A percentile compares a stretch with the other conserved stretches of the same genome.
phyloP scores from a whole-genome alignment of 2,113 vertebrate genomes.

The Eudyptes chrysolophus region DNA sequence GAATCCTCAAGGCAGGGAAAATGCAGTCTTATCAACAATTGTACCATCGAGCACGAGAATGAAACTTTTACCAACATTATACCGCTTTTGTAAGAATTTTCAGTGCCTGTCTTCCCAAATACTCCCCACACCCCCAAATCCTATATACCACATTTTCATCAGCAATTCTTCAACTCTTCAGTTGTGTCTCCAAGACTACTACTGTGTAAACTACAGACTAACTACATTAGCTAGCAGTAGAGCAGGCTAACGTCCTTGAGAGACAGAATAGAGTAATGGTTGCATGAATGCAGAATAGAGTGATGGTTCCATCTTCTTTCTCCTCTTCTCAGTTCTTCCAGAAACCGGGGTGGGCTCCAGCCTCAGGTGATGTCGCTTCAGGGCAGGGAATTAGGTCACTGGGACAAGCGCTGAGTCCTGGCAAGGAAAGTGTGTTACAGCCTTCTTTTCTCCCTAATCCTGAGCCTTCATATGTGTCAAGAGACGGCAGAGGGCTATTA shows the following conservation, averaged over 20 bases:
- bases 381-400: not conserved
- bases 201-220: not conserved
- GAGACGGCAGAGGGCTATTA: not conserved
- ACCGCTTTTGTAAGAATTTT: not conserved
- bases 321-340: not conserved
- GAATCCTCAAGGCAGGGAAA: not conserved
- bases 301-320: not conserved
- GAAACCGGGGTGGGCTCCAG: not conserved
- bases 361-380: not conserved
- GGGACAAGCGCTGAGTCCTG: not conserved
- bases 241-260: not conserved
- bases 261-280: not conserved
- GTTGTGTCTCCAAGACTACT: not conserved
- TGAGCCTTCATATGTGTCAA: not conserved
- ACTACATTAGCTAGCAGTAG: not conserved
- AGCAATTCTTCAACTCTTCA: not conserved
- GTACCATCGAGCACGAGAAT: not conserved
- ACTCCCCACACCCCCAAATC: rapidly evolving
- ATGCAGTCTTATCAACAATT: not conserved
- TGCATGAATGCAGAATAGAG: not conserved
- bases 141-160: not conserved
- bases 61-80: not conserved
- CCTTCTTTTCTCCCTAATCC: not conserved
- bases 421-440: not conserved
- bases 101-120: not conserved